Base-by-base conservation (phyloP, 1,140 invertebrate genomes). In the Drosophila guanche region DNA sequence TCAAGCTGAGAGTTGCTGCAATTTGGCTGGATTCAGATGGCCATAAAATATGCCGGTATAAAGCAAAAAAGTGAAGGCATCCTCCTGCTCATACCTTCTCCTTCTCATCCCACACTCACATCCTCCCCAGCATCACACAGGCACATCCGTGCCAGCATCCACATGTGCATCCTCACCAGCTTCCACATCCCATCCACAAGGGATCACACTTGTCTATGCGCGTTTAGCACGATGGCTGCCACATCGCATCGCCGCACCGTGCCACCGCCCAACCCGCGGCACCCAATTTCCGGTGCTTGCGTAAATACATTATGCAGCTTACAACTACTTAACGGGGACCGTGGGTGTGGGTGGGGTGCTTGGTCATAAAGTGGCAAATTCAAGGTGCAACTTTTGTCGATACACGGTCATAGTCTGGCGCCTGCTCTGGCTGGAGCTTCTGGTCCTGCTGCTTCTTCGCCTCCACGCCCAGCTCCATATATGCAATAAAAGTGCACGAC, bases 271-370 rank as follows among this genome's bases (percentile, higher is more conserved):
- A 58, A 29, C 55, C 66, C 54, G 59, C 66, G 72, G 81, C 83
- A 86, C 66, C 81, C 81, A 81, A 88, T 86, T 86, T 86, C 81
- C 81, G 81, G 83, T 83, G 69, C 81, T 86, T 86, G 79, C 69
- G 78, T 86, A 86, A 88, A 86, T 86, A 86, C 81, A 86, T 86
- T 86, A 86, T 86, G 81, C 81, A 86, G 78, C 81, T 86, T 86
- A 86, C 81, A 86, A 86, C 81, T 86, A 86, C 81, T 86, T 86
- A 86, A 70, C 78, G 22, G 20, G 22, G n/a, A 37, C 22, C 42
- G 29, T 46, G 23, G 37, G 57, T 67, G 68, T 61, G 54, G 43
- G 48, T 54, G 65, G 42, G 23, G 41, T 57, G 42, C 33, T 54
- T 67, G 70, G 79, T 37, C 79, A 79, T 72, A 83, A 84, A 83